phyloP scores from a whole-genome alignment of 2,888 invertebrate species.

The Tolmerus cingulatus region DNA sequence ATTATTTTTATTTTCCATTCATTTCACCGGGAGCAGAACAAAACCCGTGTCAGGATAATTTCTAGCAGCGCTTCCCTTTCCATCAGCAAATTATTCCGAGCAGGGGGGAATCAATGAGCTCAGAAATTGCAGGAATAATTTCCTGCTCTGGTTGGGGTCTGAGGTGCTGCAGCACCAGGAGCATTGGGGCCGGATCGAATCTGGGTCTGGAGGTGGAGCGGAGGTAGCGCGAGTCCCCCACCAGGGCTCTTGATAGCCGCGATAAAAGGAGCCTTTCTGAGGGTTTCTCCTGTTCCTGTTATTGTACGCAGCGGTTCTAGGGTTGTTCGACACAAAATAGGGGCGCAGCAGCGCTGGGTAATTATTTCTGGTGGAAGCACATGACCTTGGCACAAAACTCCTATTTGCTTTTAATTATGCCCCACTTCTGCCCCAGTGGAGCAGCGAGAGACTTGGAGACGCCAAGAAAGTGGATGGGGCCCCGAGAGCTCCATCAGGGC shows the following conservation, averaged over 20 bases:
- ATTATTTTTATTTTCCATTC: not conserved
- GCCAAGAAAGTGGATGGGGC: slow-evolving; percentile 8
- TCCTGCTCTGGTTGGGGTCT: not conserved
- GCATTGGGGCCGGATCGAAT: not conserved
- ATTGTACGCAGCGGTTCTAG: slow-evolving; percentile 19
- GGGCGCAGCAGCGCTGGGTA: not conserved
- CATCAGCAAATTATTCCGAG: slow-evolving; percentile 22
- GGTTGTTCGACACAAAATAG: slow-evolving; percentile 23
- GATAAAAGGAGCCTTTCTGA: slow-evolving; percentile 18
- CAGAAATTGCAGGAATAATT: not conserved
- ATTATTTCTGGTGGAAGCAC: slow-evolving; percentile 40
- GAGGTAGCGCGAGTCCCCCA: not conserved
- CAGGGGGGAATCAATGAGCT: not conserved
- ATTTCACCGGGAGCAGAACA: not conserved
- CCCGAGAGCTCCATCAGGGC: not conserved
- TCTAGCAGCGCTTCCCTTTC: not conserved
- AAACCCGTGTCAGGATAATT: not conserved
- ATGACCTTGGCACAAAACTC: slow-evolving; percentile 39
- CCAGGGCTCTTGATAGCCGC: not conserved
- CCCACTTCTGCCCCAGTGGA: slow-evolving; percentile 8
- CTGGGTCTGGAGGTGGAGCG: not conserved
- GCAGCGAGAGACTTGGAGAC: not conserved
- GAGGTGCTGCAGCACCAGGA: not conserved
- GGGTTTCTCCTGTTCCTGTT: not conserved
- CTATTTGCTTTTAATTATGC: slow-evolving; percentile 41